Percentiles rank a stretch among this genome's conserved stretches.
phyloP scores from a whole-genome alignment of 2,888 invertebrate genomes.

The Strigamia crassipes region DNA sequence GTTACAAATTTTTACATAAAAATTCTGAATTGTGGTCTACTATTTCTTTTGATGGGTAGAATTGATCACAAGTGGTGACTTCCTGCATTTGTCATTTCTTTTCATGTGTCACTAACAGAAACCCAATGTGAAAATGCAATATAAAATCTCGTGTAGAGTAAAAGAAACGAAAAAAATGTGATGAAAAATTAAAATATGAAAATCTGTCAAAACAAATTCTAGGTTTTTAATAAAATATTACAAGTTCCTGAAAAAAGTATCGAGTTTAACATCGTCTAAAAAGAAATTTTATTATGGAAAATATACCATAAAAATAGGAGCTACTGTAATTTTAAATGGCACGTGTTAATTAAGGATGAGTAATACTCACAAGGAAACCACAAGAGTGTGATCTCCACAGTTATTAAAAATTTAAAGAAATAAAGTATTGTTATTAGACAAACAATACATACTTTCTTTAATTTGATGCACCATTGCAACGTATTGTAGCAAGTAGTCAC shows the following conservation, averaged over 20 bases:
- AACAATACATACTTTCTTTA: too few species aligned
- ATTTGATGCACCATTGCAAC: too few species aligned
- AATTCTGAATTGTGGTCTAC: not conserved
- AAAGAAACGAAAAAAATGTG: too few species aligned
- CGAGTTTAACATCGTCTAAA: too few species aligned
- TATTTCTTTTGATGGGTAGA: not conserved
- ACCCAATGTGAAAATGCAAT: conserved; percentile 7
- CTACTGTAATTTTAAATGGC: not conserved
- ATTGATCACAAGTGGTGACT: not conserved
- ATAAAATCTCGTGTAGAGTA: not conserved
- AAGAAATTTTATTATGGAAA: too few species aligned
- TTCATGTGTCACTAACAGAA: conserved; percentile 21
- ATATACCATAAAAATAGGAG: too few species aligned
- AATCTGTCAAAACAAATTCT: not conserved
- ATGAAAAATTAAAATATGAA: not conserved
- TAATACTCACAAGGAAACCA: too few species aligned
- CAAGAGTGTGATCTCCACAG: too few species aligned
- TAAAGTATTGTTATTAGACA: too few species aligned
- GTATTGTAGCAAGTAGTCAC: too few species aligned
- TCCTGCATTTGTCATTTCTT: conserved; percentile 11
- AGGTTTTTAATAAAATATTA: not conserved
- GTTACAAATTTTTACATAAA: not conserved
- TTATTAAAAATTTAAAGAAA: too few species aligned
- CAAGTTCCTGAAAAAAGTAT: too few species aligned
- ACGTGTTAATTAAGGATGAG: not conserved